Percentiles rank a stretch among this genome's conserved stretches.
Conservation (phyloP, 1,140 invertebrate species). For the Solen grandis region DNA sequence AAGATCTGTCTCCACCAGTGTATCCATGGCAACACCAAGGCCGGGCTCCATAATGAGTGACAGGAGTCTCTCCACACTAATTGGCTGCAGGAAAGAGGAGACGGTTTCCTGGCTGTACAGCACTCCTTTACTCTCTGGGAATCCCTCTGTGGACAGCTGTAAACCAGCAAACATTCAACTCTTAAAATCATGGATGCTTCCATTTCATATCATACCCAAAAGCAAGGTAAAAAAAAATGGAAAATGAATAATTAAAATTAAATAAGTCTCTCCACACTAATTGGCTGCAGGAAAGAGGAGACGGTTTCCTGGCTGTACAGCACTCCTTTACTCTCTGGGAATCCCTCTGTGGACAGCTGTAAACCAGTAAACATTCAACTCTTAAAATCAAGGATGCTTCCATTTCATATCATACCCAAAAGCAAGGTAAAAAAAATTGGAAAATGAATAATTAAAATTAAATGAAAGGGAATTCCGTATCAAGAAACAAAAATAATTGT, state of each 20-base stretch:
- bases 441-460: too few species aligned
- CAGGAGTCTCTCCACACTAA: neutral
- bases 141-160: conserved; percentile 21
- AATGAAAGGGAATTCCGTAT: too few species aligned
- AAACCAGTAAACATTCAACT: neutral
- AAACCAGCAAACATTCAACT: neutral
- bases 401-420: too few species aligned
- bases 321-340: conserved; percentile 24
- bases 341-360: conserved; percentile 21
- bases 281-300: neutral
- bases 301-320: conserved; percentile 15
- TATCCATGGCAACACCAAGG: neutral
- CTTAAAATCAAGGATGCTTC: too few species aligned
- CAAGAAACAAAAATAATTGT: too few species aligned
- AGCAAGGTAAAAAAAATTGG: too few species aligned
- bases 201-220: too few species aligned
- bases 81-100: neutral
- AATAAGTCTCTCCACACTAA: neutral
- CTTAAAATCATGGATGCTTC: too few species aligned
- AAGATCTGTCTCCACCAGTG: neutral
- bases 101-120: conserved; percentile 15
- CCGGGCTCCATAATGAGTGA: neutral
- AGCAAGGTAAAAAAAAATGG: too few species aligned
- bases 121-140: conserved; percentile 24
- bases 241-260: too few species aligned